A percentile compares a stretch with the other conserved stretches of the same genome.
Conservation (phyloP, 2,888 invertebrate genomes). For the Rotaria magnacalcarata region DNA sequence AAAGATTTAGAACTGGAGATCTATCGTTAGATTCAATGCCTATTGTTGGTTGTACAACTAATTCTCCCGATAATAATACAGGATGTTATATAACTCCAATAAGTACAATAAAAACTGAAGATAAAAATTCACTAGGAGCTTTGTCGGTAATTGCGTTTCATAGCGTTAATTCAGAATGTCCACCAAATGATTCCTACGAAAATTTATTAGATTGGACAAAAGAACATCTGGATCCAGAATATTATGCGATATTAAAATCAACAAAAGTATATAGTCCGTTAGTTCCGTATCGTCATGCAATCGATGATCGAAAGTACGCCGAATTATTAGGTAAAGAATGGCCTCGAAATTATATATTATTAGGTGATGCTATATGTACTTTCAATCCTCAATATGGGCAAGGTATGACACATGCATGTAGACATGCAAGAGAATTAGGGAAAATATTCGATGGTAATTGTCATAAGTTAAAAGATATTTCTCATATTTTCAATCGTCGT, state of each 20-base stretch:
- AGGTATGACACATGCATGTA: slow-evolving; percentile 21
- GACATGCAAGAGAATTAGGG: neutral
- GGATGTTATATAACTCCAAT: neutral
- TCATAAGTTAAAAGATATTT: neutral
- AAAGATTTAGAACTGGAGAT: slow-evolving; percentile 4
- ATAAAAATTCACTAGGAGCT: neutral
- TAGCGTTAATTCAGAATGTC: neutral
- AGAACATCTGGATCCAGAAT: neutral
- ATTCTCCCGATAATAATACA: slow-evolving; percentile 15
- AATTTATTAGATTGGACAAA: slow-evolving; percentile 4
- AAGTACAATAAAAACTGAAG: neutral
- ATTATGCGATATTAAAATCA: slow-evolving; percentile 30
- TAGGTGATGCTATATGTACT: neutral
- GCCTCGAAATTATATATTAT: neutral
- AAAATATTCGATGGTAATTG: neutral
- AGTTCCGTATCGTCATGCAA: neutral
- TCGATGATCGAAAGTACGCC: slow-evolving; percentile 15
- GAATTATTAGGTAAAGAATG: neutral
- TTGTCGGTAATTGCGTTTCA: neutral
- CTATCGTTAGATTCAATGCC: neutral
- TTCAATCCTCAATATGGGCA: slow-evolving; percentile 32
- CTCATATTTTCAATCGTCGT: neutral
- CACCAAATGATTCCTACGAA: slow-evolving; percentile 15
- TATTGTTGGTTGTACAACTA: neutral
- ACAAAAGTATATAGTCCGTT: neutral